Conservation (phyloP, 2,797 vertebrate species). For the Cygnus olor region DNA sequence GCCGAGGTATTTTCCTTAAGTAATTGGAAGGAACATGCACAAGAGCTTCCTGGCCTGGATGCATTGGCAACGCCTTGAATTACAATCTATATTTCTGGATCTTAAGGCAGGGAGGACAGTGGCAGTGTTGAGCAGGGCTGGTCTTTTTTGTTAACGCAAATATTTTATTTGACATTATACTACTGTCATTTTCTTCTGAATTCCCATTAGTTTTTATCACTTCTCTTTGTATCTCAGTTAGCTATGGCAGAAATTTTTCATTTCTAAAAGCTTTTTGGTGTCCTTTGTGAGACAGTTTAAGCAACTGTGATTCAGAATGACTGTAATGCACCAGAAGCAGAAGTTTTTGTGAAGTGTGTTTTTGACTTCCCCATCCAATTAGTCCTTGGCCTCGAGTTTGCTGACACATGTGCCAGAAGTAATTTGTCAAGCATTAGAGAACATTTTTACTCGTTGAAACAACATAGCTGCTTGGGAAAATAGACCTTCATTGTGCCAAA, state of each 20-base stretch:
- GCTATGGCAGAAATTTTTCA: not conserved
- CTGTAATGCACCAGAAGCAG: not conserved
- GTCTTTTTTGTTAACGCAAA: not conserved
- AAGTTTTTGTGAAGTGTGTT: not conserved
- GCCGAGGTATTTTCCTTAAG: not conserved
- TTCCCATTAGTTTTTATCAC: not conserved
- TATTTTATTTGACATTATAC: not conserved
- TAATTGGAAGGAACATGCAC: not conserved
- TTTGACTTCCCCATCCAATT: conserved; percentile 26
- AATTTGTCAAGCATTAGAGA: not conserved
- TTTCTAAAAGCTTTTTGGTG: conserved; percentile 19
- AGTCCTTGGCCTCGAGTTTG: conserved; percentile 14
- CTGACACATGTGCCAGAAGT: not conserved
- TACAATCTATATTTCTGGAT: not conserved
- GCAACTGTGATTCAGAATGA: not conserved
- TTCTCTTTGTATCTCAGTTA: not conserved
- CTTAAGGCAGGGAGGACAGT: not conserved
- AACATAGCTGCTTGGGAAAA: not conserved
- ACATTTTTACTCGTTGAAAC: not conserved
- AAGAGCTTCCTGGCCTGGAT: not conserved
- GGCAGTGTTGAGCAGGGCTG: not conserved
- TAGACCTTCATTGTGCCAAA: not conserved
- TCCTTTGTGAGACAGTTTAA: not conserved
- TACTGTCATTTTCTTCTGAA: not conserved
- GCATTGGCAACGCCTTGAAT: not conserved